Evolutionary conservation across 2,888 invertebrate species (phyloP), one percentile per base, ranked within the genome.

Genomic region (Aradus depressus): DNA sequence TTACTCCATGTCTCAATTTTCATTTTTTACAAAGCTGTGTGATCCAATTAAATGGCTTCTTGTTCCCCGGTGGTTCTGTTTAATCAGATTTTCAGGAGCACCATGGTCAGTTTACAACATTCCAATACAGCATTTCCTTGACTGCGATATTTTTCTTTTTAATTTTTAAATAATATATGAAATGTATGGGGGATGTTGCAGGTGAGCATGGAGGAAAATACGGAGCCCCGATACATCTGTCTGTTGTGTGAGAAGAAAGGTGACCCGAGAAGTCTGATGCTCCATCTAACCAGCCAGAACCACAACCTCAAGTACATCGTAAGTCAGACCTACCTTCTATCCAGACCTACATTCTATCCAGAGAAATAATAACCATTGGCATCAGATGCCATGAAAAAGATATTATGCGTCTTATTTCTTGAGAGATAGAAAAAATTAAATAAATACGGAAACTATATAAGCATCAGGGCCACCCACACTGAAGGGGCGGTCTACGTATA

Each of bases 191-290:
- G n/a, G n/a, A n/a, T 31, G 3, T 34, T 49, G 39, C 14, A 51
- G 51, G 28, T 48, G 21, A 49, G 42, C 23, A 31, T 31, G 6
- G 45, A 47, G 61, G 68, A 72, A 5, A 76, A 77, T 57, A 73
- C 75, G 63, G 84, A 84, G 66, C 83, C 85, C 0, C 69, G 75
- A 44, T 88, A 88, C 67, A 72, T 80, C 44, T 89, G 88, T 68
- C 74, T 82, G 59, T 70, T 88, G 55, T 89, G 88, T 67, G 76
- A 78, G 62, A 87, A 85, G 67, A 79, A 80, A 60, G 85, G 86
- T 32, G 83, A 85, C 65, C 81, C 80, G 22, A 75, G 83, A 39
- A 84, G 84, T 44, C 84, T 87, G 59, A 72, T 87, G 66, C 78
- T 80, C 57, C 88, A 88, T 66, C 73, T 87, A 64, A 79, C 80